Conservation (phyloP, 2,888 invertebrate species). For the Emesis russula region DNA sequence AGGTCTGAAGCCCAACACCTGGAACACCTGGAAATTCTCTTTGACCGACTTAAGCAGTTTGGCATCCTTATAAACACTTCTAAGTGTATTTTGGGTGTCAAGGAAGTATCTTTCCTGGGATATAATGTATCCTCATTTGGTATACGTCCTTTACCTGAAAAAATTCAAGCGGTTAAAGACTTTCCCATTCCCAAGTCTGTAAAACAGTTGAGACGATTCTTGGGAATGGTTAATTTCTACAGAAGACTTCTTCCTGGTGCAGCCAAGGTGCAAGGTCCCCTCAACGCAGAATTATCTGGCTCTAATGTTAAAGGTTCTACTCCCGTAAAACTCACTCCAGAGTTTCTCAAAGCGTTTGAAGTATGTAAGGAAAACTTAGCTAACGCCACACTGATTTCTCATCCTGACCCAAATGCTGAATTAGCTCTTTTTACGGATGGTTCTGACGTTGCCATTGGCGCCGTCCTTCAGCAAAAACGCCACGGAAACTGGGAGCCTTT, state of each 20-base stretch:
- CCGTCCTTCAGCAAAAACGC: no score
- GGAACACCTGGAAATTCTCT: constrained; percentile 10
- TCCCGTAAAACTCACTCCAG: no score
- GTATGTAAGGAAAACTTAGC: no score
- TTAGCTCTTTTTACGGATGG: no score
- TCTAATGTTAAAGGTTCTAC: no score
- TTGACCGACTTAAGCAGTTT: neutral
- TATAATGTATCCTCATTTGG: constrained; percentile 74
- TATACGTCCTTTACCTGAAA: constrained; percentile 49
- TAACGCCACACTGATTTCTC: no score
- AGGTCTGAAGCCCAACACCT: neutral
- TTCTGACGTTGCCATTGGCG: no score
- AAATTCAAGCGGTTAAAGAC: constrained; percentile 35
- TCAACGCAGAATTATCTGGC: neutral
- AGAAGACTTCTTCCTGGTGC: constrained; percentile 55
- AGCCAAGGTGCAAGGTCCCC: constrained; percentile 47
- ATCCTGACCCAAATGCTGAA: no score
- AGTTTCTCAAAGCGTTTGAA: no score
- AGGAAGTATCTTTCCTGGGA: constrained; percentile 86
- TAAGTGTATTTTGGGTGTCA: neutral
- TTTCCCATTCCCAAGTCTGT: constrained; percentile 59
- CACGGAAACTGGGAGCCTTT: no score
- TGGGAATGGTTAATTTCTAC: constrained; percentile 70
- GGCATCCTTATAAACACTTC: constrained; percentile 15
- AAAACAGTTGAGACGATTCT: constrained; percentile 47